phyloP scores from a whole-genome alignment of 2,797 vertebrate species.

The Siniperca undulata region DNA sequence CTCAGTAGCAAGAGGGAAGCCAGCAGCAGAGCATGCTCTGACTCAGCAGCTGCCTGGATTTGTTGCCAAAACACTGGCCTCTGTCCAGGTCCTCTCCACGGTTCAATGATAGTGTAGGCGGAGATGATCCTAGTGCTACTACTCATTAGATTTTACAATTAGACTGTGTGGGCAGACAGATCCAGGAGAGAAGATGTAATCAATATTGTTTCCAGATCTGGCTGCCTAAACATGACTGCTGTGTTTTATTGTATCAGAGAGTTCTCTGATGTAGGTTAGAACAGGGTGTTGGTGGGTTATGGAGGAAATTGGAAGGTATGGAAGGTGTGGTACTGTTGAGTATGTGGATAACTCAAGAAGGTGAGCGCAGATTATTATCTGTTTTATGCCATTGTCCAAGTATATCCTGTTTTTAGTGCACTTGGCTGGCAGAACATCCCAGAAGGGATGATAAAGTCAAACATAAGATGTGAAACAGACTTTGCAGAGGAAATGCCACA shows the following conservation, averaged over 20 bases:
- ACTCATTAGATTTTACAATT: slow-evolving; percentile 37
- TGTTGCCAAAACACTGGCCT: slow-evolving; percentile 59
- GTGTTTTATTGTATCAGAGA: background rate
- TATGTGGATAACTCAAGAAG: background rate
- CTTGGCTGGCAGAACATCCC: background rate
- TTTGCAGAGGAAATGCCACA: background rate
- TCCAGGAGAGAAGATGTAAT: slow-evolving; percentile 16
- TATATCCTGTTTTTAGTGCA: slow-evolving; percentile 2
- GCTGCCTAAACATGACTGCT: slow-evolving; percentile 9
- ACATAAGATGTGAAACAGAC: background rate
- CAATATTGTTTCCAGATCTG: background rate
- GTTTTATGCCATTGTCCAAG: background rate
- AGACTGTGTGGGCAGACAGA: slow-evolving; percentile 36
- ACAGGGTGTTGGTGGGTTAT: slow-evolving; percentile 1
- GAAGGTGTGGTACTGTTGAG: slow-evolving; percentile 9
- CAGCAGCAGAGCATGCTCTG: slow-evolving; percentile 51
- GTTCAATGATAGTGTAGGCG: slow-evolving; percentile 48
- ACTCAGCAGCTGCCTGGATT: slow-evolving; percentile 70
- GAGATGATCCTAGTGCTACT: slow-evolving; percentile 54
- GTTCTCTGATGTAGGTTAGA: slow-evolving; percentile 26
- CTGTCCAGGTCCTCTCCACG: slow-evolving; percentile 42
- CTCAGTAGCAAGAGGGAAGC: slow-evolving; percentile 35
- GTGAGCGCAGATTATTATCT: background rate
- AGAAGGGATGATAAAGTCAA: background rate
- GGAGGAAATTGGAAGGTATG: slow-evolving; percentile 1